Base-by-base conservation (phyloP, 2,888 invertebrate species). In the Cheilosia scutellata region DNA sequence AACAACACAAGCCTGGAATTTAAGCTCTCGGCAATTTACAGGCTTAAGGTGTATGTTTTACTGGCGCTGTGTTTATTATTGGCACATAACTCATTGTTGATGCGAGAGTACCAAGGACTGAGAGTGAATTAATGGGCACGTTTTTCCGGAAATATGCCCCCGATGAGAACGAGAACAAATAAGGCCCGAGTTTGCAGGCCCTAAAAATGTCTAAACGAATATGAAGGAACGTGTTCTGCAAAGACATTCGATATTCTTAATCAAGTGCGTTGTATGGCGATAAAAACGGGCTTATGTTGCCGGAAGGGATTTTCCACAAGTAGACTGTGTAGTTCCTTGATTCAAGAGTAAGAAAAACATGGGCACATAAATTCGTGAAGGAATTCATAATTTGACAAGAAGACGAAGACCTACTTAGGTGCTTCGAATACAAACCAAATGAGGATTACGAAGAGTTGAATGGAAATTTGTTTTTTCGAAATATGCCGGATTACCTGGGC, bases 61-160 rank as follows among this genome's bases (percentile, higher is more conserved):
- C 57, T 31, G 20, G 47, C 33, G n/a, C 25, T n/a, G 31, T 47
- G 65, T 51, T 9, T 53, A 51, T 76, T 76, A 68, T 60, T 68
- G 42, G 58, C 51, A 60, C 68, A 76, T 76, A 76, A 68, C 68
- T 76, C 76, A 76, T 68, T 76, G 76, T 60, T 76, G 76, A 76
- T 66, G 76, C 20, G 20, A 60, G 58, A 68, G 51, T 31, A 47
- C 37, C 40, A 49, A 16, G 66, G 66, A 66, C 58, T 76, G 27
- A 7, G 58, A 11, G 58, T 11, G 31, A 76, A 66, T 76, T 66
- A 66, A 76, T 76, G 58, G 37, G 58, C 66, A 76, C 76, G 76
- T 76, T 65, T 62, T 57, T 31, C 40, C 20, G 63, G 57, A 55
- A 63, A 72, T 31, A 49, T 13, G 27, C 11, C 58, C 49, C 16